Base-by-base conservation (phyloP, 1,140 invertebrate species). In the Macrobrachium nipponense region DNA sequence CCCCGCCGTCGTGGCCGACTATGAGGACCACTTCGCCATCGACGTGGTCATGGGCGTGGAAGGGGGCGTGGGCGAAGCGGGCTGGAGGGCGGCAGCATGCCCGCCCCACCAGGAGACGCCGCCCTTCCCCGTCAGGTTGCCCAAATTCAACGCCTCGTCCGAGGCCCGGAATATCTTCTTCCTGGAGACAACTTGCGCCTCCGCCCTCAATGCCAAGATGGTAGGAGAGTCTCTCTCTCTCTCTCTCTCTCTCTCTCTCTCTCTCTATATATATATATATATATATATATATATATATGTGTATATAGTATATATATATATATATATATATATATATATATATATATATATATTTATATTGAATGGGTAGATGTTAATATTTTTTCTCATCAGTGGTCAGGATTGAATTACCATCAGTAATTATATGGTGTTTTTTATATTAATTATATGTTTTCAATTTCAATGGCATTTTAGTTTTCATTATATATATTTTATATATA, bases 131-230 rank as follows among this genome's bases (percentile, higher is more conserved):
- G 43, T 80, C 79, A 80, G 79, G 36, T n/a, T 80, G n/a, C 79
- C 79, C 43, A 66, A 66, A 27, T 80, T 80, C 43, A 20, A 62
- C 10, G 36, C 79, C 0, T 51, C 62, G 2, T n/a, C 79, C 0
- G n/a, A 27, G 0, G 43, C 27, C n/a, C 43, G 66, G 44, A 80
- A 80, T 17, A 51, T 80, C 5, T 80, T 80, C 64, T 80, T 80
- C 79, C n/a, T 80, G 12, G 79, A 80, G 79, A 80, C 79, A 6
- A 80, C 62, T 0, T 80, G 79, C 51, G 18, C 79, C 2, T 58
- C 79, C 0, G 66, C 79, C 17, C 62, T 80, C 64, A 80, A 80
- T 68, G 79, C 79, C 20, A 80, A 80, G 66, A 80, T 80, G 79
- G 79, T 80, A 51, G 3, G 62, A 17, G 18, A 2, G 5, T 23